Percentiles rank a stretch among this genome's conserved stretches.
Conservation (phyloP, 2,797 vertebrate species). For the Sphenodon punctatus region DNA sequence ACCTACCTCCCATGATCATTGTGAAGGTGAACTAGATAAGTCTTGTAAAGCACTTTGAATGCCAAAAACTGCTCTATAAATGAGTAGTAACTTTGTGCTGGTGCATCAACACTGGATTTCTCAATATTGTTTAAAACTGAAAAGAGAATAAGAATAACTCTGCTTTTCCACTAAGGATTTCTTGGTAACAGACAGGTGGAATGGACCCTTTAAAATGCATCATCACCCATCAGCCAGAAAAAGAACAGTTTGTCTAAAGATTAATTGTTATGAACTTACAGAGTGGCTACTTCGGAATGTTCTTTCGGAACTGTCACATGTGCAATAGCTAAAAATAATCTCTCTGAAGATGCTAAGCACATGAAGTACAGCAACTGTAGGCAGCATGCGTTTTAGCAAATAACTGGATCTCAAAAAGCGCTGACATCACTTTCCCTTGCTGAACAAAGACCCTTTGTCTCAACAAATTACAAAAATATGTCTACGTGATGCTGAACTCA, state of each 20-base stretch:
- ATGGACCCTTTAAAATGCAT: background rate
- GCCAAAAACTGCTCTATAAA: too few species aligned
- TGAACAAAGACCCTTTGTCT: slow-evolving; percentile 14
- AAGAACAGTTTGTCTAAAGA: background rate
- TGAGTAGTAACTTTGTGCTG: too few species aligned
- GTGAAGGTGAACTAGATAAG: too few species aligned
- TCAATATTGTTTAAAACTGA: background rate
- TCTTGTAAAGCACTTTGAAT: too few species aligned
- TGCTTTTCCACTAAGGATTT: background rate
- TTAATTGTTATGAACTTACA: background rate
- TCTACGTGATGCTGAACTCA: slow-evolving; percentile 30
- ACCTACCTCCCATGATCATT: too few species aligned
- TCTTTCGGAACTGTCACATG: background rate
- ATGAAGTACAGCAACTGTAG: background rate
- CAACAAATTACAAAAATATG: slow-evolving; percentile 30
- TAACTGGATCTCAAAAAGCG: slow-evolving; percentile 6
- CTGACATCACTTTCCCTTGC: slow-evolving; percentile 13
- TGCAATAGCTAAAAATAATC: background rate
- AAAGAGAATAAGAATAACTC: background rate
- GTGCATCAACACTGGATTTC: too few species aligned
- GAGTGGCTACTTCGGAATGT: accelerated
- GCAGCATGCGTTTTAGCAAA: background rate
- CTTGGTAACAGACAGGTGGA: background rate
- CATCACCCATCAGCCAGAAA: background rate
- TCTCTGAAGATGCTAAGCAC: background rate